phyloP scores from a whole-genome alignment of 2,888 invertebrate genomes.

The Agrypnus murinus region DNA sequence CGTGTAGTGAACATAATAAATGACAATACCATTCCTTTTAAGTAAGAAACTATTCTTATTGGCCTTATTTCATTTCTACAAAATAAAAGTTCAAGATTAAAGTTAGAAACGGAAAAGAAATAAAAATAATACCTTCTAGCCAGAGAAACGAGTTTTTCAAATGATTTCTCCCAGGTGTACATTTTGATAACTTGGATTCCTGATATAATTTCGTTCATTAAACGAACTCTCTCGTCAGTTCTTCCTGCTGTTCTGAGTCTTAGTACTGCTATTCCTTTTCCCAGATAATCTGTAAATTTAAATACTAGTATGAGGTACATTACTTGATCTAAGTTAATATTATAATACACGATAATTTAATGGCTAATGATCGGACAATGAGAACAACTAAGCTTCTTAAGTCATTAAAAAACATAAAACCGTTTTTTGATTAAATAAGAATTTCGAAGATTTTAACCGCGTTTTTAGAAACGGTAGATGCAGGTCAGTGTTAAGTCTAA shows the following conservation, averaged over 20 bases:
- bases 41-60: constrained; percentile 71
- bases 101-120: too few species aligned
- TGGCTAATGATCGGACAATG: too few species aligned
- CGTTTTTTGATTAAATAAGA: too few species aligned
- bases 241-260: constrained; percentile 85
- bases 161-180: constrained; percentile 96
- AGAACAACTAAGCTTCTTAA: too few species aligned
- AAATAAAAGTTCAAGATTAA: constrained; percentile 73
- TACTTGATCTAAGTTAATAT: too few species aligned
- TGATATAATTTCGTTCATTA: constrained; percentile 93
- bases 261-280: constrained; percentile 83
- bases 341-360: too few species aligned
- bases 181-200: constrained; percentile 96
- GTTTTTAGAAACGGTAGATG: too few species aligned
- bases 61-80: constrained; percentile 71
- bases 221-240: constrained; percentile 88
- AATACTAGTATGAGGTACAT: too few species aligned
- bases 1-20: constrained; percentile 82
- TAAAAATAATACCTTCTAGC: constrained; percentile 75
- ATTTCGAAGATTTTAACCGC: too few species aligned
- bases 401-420: too few species aligned
- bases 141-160: constrained; percentile 82
- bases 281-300: constrained; percentile 71
- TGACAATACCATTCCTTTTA: constrained; percentile 74
- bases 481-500: too few species aligned